Base-by-base conservation (phyloP, 2,888 invertebrate genomes). In the Leucania comma region DNA sequence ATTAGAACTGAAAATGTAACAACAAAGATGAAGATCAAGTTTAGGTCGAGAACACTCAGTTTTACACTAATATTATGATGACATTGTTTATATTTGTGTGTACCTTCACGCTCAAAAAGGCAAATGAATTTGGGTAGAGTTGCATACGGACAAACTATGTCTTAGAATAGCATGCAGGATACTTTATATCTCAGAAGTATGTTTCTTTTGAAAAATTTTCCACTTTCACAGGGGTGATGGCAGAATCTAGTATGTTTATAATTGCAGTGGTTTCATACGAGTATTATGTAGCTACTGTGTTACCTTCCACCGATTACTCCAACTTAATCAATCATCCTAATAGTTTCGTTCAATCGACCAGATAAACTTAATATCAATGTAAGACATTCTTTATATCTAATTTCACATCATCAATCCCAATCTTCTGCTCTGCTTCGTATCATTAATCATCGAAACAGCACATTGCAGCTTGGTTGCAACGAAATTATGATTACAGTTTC, bases 401-500 rank as follows among this genome's bases (percentile, higher is more conserved):
- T 46, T 38, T 42, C 26, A 29, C 50, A 72, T 82, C 68, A 72
- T 78, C 64, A 72, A 78, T 78, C 22, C 32, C 56, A 59, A 62
- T 65, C 51, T 62, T 48, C 24, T 17, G 32, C 38, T 3, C 5
- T 1, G 35, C 12, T 63, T 63, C 63, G 35, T 61, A 62, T 72
- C 61, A 79, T 79, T 65, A 79, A 72, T 72, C 82, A 79, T 68
- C 9, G 9, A 22, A 59, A 68, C 46, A 72, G 67, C 54, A 14
- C 24, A 70, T 79, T 72, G 64, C 65, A 72, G 61, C n/a, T 65
- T 78, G 59, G 54, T 72, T 82, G 82, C 54, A 79, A 72, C 54
- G 24, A 61, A 62, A 58, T 24, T 56, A 48, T 65, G 63, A 63
- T 73, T 66, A 68, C 42, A 24, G 26, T 80, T 82, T 63, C 80